Conservation (phyloP, 2,113 vertebrate species). For the Zeus faber region DNA sequence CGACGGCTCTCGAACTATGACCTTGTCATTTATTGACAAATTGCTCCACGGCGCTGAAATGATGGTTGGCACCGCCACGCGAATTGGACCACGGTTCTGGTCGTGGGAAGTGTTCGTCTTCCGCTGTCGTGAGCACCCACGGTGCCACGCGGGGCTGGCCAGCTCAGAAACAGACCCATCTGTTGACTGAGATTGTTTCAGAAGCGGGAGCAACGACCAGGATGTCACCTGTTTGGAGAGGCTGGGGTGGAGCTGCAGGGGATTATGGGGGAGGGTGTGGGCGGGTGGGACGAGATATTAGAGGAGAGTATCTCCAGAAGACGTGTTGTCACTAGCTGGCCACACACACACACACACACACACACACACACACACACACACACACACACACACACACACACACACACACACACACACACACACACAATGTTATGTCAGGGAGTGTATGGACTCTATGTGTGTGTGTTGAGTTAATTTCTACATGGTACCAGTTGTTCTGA, state of each 20-base stretch:
- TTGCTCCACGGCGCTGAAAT: too few relatives aligned
- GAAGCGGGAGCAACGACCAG: conserved; percentile 55
- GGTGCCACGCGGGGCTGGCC: conserved; percentile 49
- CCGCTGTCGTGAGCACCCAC: conserved; percentile 47
- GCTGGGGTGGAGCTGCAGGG: conserved; percentile 35
- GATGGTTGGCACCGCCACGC: conserved; percentile 32
- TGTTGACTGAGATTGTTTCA: conserved; percentile 70
- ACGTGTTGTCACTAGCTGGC: conserved; percentile 18
- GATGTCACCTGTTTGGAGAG: conserved; percentile 66
- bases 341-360: not conserved
- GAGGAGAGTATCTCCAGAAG: conserved; percentile 34
- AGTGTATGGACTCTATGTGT: too few relatives aligned
- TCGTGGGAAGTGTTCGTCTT: conserved; percentile 44
- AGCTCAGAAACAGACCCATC: conserved; percentile 60
- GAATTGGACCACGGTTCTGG: conserved; percentile 51
- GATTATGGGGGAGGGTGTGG: conserved; percentile 32
- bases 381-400: not conserved
- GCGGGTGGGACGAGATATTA: conserved; percentile 1
- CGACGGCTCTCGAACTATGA: too few relatives aligned
- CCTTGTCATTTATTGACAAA: too few relatives aligned
- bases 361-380: not conserved
- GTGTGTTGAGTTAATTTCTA: too few relatives aligned
- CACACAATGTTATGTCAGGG: too few relatives aligned
- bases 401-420: not conserved
- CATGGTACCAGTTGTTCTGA: too few relatives aligned